A percentile compares a stretch with the other conserved stretches of the same genome.
These are phyloP conservation scores for Hoplostethus atlanticus DNA, from an alignment of 2,797 vertebrate genomes.

Conservation along the genomic window DNA sequence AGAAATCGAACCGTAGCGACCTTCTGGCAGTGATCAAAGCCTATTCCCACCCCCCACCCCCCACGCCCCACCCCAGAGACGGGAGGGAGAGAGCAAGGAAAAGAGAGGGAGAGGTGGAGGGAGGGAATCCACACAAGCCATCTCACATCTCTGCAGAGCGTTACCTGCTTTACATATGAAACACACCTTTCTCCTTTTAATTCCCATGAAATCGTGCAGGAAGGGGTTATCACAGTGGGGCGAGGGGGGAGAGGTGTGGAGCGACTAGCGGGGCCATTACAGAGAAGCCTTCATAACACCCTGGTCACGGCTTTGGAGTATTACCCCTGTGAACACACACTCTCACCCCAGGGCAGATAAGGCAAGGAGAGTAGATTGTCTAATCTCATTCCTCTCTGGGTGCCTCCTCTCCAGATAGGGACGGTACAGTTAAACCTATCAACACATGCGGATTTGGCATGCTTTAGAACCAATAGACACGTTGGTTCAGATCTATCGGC, in stretches of 20 bases:
- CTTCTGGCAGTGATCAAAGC: slow-evolving; percentile 84
- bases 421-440: slow-evolving; percentile 50
- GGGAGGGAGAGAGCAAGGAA: slow-evolving; percentile 29
- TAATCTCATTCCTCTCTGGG: slow-evolving; percentile 62
- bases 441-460: slow-evolving; percentile 42
- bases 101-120: slow-evolving; percentile 29
- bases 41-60: slow-evolving; percentile 39
- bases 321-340: slow-evolving; percentile 72
- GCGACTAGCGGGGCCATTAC: slow-evolving; percentile 74
- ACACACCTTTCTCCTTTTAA: slow-evolving; percentile 78
- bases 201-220: slow-evolving; percentile 79
- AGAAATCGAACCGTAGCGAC: slow-evolving; percentile 79
- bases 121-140: slow-evolving; percentile 53
- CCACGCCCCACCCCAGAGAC: slow-evolving; percentile 56
- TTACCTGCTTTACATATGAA: slow-evolving; percentile 81
- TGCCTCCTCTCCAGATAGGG: slow-evolving; percentile 44
- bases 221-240: slow-evolving; percentile 67
- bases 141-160: slow-evolving; percentile 54
- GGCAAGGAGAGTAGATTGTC: slow-evolving; percentile 68
- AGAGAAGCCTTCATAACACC: slow-evolving; percentile 76
- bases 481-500: slow-evolving; percentile 38
- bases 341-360: slow-evolving; percentile 62
- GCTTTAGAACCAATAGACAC: slow-evolving; percentile 30
- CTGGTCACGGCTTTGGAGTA: slow-evolving; percentile 74
- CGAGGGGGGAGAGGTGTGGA: slow-evolving; percentile 69